Percentiles rank a stretch among this genome's conserved stretches.
Conservation (phyloP, 2,113 vertebrate species). For the Chascanopsetta lugubris region DNA sequence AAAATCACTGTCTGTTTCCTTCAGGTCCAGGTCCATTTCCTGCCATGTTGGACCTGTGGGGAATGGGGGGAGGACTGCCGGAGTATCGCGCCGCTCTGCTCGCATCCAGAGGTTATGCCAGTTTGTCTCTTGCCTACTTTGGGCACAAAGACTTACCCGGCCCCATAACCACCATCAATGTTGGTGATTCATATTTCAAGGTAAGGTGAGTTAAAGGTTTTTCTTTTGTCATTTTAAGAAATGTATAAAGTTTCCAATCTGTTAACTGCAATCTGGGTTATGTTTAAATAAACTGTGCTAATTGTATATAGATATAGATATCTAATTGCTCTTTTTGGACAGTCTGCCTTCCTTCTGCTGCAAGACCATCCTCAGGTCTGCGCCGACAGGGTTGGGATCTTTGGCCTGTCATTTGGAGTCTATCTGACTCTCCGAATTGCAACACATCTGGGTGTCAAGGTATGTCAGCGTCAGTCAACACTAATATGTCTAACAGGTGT, state of each 20-base stretch:
- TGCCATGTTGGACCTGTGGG: slow-evolving; percentile 68
- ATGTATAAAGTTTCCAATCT: too few species aligned
- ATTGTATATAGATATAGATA: too few species aligned
- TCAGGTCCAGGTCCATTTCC: slow-evolving; percentile 70
- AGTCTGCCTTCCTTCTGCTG: slow-evolving; percentile 71
- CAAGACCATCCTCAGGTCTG: slow-evolving; percentile 64
- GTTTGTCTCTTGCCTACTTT: slow-evolving; percentile 64
- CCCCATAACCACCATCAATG: slow-evolving; percentile 38
- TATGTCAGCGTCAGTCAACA: slow-evolving; percentile 31
- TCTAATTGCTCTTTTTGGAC: slow-evolving; percentile 16
- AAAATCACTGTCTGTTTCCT: slow-evolving; percentile 3
- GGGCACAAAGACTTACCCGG: slow-evolving; percentile 70
- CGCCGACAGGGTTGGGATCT: slow-evolving; percentile 65
- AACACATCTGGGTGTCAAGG: slow-evolving; percentile 44
- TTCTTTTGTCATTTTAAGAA: not conserved
- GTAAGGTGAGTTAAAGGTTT: slow-evolving; percentile 28
- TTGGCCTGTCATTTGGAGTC: slow-evolving; percentile 69
- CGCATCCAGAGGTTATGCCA: slow-evolving; percentile 71
- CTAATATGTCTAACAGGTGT: not conserved
- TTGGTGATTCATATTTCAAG: slow-evolving; percentile 68
- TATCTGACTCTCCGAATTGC: slow-evolving; percentile 58
- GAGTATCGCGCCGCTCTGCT: slow-evolving; percentile 77
- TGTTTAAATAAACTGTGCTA: too few species aligned
- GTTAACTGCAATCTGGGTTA: too few species aligned
- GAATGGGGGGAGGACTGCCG: slow-evolving; percentile 67